Base-by-base conservation (phyloP, 2,113 vertebrate species). In the Mellivora capensis region DNA sequence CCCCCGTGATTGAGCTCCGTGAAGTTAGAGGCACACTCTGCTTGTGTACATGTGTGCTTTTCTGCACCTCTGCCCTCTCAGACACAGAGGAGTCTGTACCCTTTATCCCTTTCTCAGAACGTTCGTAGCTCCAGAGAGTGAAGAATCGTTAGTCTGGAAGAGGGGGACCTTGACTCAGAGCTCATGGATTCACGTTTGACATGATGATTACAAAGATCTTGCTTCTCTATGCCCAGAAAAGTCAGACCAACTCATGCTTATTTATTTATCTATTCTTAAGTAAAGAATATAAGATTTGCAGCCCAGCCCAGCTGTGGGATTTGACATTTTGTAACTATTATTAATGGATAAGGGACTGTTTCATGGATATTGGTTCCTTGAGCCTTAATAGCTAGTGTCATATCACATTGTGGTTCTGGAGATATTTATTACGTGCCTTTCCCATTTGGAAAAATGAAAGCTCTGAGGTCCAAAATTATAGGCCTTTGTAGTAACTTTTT, bases 381-480 rank as follows among this genome's bases (percentile, higher is more conserved):
- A 72, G 93, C 90, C 67, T 15, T 88, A 72, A 96, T 93, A 80
- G 42, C 96, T 93, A 52, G 44, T 97, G 94, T 97, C 90, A 52
- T 20, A 86, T 94, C 82, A 69, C 44, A 8, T 25, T 54, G 79
- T 8, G 4, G 39, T 52, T 77, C 91, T 82, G 39, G 83, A 82
- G 86, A 82, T 97, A 85, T 93, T 97, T 96, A 91, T 93, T 61
- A 57, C 23, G 0, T 49, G 67, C 44, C 54, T 91, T 25, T 96
- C 69, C 67, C 54, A 80, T 76, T 71, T 92, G 80, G 83, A 93
- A 67, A 95, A 89, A 89, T 59, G 91, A 89, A 93, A 91, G 49
- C 34, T 76, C 34, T 72, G 7, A 94, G 88, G 74, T 74, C 83
- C 42, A n/a, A 47, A 87, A 80, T 89, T 52, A 89, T 57, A 94